Evolutionary conservation across 2,113 vertebrate genomes (phyloP), one percentile per base, ranked within the genome.

Genomic region (Rhineura floridana): DNA sequence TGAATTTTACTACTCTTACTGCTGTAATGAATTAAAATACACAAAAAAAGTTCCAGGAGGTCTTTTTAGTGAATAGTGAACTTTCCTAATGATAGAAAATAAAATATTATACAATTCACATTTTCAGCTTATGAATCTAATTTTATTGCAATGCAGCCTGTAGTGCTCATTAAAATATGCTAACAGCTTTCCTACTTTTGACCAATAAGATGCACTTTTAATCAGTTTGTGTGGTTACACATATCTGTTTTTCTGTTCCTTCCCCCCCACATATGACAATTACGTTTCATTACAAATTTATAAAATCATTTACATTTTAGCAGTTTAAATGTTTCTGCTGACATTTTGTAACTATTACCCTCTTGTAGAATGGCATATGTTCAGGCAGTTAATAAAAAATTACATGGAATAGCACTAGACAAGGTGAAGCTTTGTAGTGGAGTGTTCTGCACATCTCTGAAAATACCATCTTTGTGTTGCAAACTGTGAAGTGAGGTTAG

Each of bases 221-320:
- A 93, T 96, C 93, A 85, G 93, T 96, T 94, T 95, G 42, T 97
- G 80, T 96, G 96, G 96, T 96, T 96, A 94, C 88, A 90, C 95
- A 89, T 97, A 95, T 96, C 96, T 97, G 96, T 97, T 97, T 97
- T 97, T 97, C 96, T 95, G 96, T 97, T 96, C 95, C 96, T 97
- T 97, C 95, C 96, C 95, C 91, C 93, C 96, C 95, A 90, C 93
- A 96, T 95, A 96, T 94, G 97, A 97, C 97, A 97, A 98, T 98
- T 98, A 98, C 97, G 97, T 98, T 98, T 98, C 98, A 98, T 98
- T 98, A 98, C 98, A 97, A 97, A 98, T 98, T 98, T 98, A 98
- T 98, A 98, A 97, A 98, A 98, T 98, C 97, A 98, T 98, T 98
- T 98, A 96, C 96, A 98, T 98, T 98, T 98, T 97, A 96, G 97